Conservation (phyloP, 2,113 vertebrate species). For the Lontra canadensis region DNA sequence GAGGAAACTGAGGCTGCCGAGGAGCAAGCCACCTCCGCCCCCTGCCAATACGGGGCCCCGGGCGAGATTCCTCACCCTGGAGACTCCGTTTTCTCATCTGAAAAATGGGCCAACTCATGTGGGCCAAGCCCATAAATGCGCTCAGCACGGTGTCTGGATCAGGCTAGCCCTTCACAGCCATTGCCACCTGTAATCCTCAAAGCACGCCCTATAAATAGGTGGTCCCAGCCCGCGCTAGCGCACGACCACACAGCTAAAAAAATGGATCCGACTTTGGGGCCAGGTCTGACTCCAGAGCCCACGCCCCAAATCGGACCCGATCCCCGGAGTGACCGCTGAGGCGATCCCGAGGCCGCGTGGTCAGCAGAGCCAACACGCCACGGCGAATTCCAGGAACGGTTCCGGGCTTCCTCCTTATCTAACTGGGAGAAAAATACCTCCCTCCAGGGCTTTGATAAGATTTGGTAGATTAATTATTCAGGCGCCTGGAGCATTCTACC, state of each 20-base stretch:
- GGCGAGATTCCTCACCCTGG: background rate
- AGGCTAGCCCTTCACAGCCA: background rate
- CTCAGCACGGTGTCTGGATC: background rate
- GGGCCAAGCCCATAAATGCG: background rate
- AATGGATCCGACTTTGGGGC: background rate
- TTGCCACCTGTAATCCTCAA: background rate
- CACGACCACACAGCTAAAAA: background rate
- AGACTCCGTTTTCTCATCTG: conserved; percentile 4
- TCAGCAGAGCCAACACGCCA: background rate
- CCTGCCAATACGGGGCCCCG: fast-evolving
- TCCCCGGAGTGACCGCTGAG: background rate
- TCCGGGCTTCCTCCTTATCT: background rate
- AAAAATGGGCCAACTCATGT: background rate
- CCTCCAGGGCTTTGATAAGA: background rate
- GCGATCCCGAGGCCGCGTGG: background rate
- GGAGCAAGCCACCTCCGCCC: fast-evolving
- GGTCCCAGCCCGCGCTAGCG: background rate
- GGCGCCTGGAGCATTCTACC: background rate
- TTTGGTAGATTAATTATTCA: background rate
- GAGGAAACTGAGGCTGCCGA: conserved; percentile 11
- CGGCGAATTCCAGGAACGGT: background rate
- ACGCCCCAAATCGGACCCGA: background rate
- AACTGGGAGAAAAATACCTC: background rate
- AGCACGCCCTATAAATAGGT: background rate
- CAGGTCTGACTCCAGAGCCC: background rate